Base-by-base conservation (phyloP, 2,113 vertebrate species). In the Passer montanus region DNA sequence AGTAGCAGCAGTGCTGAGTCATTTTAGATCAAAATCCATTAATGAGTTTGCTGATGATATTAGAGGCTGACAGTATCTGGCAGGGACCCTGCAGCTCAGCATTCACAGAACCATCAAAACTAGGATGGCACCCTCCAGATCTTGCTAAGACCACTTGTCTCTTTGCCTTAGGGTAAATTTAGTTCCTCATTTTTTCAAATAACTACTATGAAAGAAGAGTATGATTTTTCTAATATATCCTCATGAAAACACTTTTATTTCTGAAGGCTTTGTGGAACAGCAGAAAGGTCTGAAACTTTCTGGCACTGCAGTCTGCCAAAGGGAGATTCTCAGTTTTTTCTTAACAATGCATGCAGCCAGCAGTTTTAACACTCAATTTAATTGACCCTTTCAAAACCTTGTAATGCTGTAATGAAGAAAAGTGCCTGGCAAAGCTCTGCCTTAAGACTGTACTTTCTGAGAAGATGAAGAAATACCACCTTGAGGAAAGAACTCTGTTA, bases 381-480 rank as follows among this genome's bases (percentile, higher is more conserved):
- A 81, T 4, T 27, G 63, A 94, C 28, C 1, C 0, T 89, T 94
- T 97, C 87, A 96, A 94, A 96, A 96, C 30, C 26, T 47, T 41
- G 28, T 67, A 30, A 56, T 74, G 87, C 46, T 92, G 56, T 68
- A 90, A 96, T 33, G 43, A 81, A 86, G 76, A 88, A 55, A 86
- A 93, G 20, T 50, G 52, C 47, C 21, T 47, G 67, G 53, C 56
- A 93, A 73, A 94, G 26, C 20, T 49, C 26, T 79, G 72, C 35
- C 44, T 87, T 74, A 41, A 90, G 55, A 44, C 31, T 84, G 62
- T 1, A 5, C 50, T 87, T 95, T 94, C 84, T 95, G 84, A 94
- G 56, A 94, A 68, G 44, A 67, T 94, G 74, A 96, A 87, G 92
- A 94, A 96, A 95, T 43, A 58, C 43, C 33, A 94, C 35, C 69